Evolutionary conservation across 2,888 invertebrate genomes (phyloP).

Genomic region (Nysson spinosus): DNA sequence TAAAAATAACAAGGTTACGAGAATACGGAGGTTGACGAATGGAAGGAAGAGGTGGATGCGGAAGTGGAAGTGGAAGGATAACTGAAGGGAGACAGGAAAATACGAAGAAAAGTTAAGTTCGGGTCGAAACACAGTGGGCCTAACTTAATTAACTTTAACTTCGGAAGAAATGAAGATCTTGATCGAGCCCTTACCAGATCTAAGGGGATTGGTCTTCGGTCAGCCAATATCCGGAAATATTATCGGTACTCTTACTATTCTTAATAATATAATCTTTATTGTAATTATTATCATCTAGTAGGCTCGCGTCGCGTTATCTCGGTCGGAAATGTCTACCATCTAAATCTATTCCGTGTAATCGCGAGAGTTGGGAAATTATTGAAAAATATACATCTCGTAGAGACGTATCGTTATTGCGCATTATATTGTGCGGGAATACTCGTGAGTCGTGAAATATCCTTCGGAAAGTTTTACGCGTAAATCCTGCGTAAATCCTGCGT

Average conservation of each 20-base stretch:
- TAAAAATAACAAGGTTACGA: constrained; percentile 34
- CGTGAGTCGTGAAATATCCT: constrained; percentile 35
- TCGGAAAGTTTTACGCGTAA: constrained; percentile 29
- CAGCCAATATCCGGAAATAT: constrained; percentile 24
- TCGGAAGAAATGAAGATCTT: constrained; percentile 66
- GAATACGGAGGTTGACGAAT: background rate
- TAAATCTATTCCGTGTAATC: constrained; percentile 41
- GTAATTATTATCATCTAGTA: constrained; percentile 33
- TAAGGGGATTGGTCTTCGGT: constrained; percentile 37
- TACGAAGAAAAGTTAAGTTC: no score
- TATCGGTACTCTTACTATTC: constrained; percentile 2
- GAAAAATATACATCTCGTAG: constrained; percentile 69
- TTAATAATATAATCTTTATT: constrained; percentile 1
- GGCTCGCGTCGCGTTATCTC: constrained; percentile 15
- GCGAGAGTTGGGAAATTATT: constrained; percentile 63
- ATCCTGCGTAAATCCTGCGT: constrained; percentile 25
- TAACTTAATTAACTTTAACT: no score
- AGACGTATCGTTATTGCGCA: constrained; percentile 63
- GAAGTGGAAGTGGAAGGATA: background rate
- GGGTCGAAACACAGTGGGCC: constrained; percentile 52
- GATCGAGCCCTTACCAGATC: constrained; percentile 41
- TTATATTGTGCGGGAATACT: constrained; percentile 62
- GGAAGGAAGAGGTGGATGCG: background rate
- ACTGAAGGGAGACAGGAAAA: constrained; percentile 22
- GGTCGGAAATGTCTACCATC: constrained; percentile 34